Percentiles rank a stretch among this genome's conserved stretches.
Conservation (phyloP, 2,797 vertebrate genomes). For the Enoplosus armatus region DNA sequence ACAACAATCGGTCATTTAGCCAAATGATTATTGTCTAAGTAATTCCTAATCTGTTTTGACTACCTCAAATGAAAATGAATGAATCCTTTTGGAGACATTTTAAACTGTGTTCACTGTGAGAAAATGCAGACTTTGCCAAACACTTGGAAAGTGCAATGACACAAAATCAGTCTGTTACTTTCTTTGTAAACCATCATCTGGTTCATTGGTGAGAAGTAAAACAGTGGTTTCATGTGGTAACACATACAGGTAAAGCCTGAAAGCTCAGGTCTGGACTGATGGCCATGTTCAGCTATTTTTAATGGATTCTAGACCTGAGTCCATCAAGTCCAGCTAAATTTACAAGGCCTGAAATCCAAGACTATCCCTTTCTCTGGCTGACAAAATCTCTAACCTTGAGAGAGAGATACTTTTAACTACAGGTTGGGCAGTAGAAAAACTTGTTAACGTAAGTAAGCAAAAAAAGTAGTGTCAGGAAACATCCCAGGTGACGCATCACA, state of each 20-base stretch:
- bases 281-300: conserved; percentile 7
- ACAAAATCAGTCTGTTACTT: background rate
- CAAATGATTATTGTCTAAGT: conserved; percentile 1
- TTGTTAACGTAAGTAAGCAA: background rate
- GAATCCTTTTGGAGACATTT: background rate
- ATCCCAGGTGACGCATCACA: conserved; percentile 20
- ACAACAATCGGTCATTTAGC: background rate
- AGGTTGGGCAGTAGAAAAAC: conserved; percentile 3
- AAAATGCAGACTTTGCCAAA: no score
- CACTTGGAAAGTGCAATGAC: background rate
- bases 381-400: conserved; percentile 8
- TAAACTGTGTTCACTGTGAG: background rate
- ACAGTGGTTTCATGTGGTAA: background rate
- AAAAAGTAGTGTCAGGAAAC: conserved; percentile 7
- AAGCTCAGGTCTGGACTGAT: background rate
- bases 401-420: conserved; percentile 7
- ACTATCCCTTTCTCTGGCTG: conserved; percentile 1
- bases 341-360: conserved; percentile 7
- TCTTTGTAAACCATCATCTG: background rate
- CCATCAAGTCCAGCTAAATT: conserved; percentile 13
- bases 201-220: background rate
- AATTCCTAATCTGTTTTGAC: background rate
- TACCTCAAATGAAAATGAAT: background rate
- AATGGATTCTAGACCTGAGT: conserved; percentile 3
- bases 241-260: background rate